Evolutionary conservation across 2,113 vertebrate species (phyloP).

Genomic region (Mandrillus leucophaeus): DNA sequence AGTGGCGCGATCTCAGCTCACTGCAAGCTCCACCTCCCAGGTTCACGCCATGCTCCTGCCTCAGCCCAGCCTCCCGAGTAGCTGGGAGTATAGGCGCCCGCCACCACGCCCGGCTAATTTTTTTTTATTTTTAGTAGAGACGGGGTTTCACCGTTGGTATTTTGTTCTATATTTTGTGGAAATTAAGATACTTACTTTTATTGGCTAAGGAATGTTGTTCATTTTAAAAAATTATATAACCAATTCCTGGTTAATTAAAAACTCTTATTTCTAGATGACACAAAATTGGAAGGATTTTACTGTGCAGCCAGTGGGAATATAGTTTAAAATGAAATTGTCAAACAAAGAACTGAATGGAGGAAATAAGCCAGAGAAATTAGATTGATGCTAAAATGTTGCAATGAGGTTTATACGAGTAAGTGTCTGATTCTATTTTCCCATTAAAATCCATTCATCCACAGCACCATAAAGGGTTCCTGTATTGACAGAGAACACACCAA

Average conservation of each 20-base stretch:
- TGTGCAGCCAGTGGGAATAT: background rate
- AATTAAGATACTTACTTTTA: background rate
- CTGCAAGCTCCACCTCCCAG: no score
- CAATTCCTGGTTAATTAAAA: background rate
- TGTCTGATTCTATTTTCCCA: accelerated
- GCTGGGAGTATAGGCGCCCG: no score
- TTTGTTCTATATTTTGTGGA: background rate
- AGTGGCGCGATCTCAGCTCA: no score
- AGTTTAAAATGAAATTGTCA: background rate
- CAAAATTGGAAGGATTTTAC: background rate
- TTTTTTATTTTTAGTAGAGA: no score
- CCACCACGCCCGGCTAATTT: no score
- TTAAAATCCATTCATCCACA: accelerated
- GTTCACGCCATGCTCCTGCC: no score
- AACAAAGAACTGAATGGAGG: background rate
- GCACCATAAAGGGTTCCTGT: accelerated
- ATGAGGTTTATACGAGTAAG: background rate
- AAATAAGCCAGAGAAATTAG: background rate
- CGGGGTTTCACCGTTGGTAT: background rate
- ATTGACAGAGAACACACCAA: accelerated
- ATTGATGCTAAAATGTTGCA: background rate
- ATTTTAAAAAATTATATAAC: background rate
- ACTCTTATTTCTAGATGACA: background rate
- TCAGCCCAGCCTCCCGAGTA: no score
- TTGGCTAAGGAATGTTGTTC: background rate